Conservation (phyloP, 2,113 vertebrate species). For the Poeciliopsis turrubarensis region DNA sequence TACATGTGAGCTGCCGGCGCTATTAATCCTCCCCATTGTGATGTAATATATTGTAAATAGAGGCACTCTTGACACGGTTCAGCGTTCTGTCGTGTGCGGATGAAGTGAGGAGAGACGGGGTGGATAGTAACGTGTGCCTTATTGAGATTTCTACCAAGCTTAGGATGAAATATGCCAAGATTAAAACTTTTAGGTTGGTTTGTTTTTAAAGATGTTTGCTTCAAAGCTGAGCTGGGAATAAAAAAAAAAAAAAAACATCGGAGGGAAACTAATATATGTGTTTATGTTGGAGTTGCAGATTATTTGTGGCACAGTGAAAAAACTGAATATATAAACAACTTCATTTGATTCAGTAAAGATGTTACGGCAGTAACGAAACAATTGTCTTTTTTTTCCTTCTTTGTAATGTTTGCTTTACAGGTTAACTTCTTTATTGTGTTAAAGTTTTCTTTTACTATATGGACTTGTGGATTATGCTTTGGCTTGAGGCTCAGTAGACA, state of each 20-base stretch:
- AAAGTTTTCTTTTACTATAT: too few species aligned
- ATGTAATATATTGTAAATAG: conserved; percentile 41
- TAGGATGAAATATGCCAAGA: conserved; percentile 45
- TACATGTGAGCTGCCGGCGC: conserved; percentile 39
- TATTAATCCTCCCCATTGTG: conserved; percentile 37
- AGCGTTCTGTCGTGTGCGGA: conserved; percentile 9
- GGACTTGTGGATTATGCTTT: not conserved
- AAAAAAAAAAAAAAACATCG: too few species aligned
- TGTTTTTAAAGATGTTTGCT: conserved; percentile 15
- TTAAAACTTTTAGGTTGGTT: conserved; percentile 18
- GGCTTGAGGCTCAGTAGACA: not conserved
- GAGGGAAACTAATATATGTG: not conserved
- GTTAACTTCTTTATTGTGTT: too few species aligned
- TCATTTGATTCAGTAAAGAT: not conserved
- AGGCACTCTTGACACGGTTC: conserved; percentile 8
- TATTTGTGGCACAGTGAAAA: not conserved
- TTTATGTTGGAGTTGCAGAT: not conserved
- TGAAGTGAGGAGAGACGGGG: conserved; percentile 4
- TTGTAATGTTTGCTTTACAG: too few species aligned
- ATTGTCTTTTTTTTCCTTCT: too few species aligned
- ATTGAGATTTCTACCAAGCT: conserved; percentile 58
- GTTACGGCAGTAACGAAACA: too few species aligned
- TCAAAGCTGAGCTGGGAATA: conserved; percentile 3
- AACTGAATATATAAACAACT: not conserved
- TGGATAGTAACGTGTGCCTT: conserved; percentile 67